Base-by-base conservation (phyloP, 2,113 vertebrate genomes). In the Natator depressus region DNA sequence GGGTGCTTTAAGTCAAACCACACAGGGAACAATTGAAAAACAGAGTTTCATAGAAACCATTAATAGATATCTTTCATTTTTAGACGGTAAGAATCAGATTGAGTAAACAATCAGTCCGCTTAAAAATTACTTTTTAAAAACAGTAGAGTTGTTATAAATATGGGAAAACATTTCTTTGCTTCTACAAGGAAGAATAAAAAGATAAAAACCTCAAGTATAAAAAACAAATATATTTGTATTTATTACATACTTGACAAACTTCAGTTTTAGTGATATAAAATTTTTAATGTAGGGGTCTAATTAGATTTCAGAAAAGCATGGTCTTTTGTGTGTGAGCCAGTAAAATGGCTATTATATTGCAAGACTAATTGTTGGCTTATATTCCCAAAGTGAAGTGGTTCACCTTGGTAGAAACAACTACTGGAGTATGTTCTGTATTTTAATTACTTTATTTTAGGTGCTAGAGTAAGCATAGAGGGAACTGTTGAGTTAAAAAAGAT, bases 1-100 rank as follows among this genome's bases (percentile, higher is more conserved):
- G 99, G 98, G 98, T 88, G 96, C 92, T 92, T 94, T 99, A 91
- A 97, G 97, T 89, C 97, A 98, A n/a, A 98, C 97, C 11, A 97
- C 97, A 88, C 96, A 98, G 54, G 98, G 98, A 95, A 98, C 93
- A 81, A 97, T 97, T 87, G 94, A 97, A 80, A 99, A 98, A 95
- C 92, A 98, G 46, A 92, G 98, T 89, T 99, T 99, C 35, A 91
- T 96, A 91, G 98, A 98, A 96, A 97, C 93, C 24, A 91, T 99
- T 81, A 98, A 97, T 22, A 98, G 96, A 94, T 99, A 96, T 62
- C 84, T 99, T 91, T 96, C 95, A 29, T 98, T 98, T 96, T 97
- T 99, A 96, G 97, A 98, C 96, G 98, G 99, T 99, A 98, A 98
- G 98, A 87, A 82, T 90, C 89, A 80, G 47, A 79, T 86, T 96